Conservation (phyloP, 2,888 invertebrate species). For the Eupithecia pulchellata region DNA sequence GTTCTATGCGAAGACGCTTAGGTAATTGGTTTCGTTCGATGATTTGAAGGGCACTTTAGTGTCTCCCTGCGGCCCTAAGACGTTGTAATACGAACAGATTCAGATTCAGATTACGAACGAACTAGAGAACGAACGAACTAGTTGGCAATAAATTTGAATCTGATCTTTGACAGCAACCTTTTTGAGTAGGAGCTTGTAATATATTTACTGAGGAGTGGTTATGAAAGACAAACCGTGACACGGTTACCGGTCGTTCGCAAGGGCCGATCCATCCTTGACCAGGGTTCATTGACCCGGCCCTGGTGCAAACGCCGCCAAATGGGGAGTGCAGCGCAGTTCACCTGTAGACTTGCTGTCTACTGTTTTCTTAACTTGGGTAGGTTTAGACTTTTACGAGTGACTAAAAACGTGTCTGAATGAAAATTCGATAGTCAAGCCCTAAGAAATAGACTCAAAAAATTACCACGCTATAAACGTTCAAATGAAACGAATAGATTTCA, state of each 20-base stretch:
- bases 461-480: too few species aligned
- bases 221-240: conserved; percentile 37
- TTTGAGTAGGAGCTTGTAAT: neutral
- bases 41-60: neutral
- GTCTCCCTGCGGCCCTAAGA: neutral
- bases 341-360: conserved; percentile 10
- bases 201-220: conserved; percentile 1
- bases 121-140: too few species aligned
- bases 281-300: conserved; percentile 26
- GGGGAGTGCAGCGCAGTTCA: conserved; percentile 16
- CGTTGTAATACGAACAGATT: too few species aligned
- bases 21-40: neutral
- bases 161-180: neutral
- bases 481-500: neutral
- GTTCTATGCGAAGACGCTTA: neutral
- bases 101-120: too few species aligned
- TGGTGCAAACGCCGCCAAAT: conserved; percentile 24
- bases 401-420: neutral
- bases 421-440: neutral
- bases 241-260: conserved; percentile 26
- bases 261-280: conserved; percentile 31
- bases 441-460: too few species aligned
- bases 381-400: neutral
- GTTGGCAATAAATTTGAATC: neutral
- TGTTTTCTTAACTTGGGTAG: neutral